Conservation (phyloP, 2,113 vertebrate genomes). For the Anoura caudifer region DNA sequence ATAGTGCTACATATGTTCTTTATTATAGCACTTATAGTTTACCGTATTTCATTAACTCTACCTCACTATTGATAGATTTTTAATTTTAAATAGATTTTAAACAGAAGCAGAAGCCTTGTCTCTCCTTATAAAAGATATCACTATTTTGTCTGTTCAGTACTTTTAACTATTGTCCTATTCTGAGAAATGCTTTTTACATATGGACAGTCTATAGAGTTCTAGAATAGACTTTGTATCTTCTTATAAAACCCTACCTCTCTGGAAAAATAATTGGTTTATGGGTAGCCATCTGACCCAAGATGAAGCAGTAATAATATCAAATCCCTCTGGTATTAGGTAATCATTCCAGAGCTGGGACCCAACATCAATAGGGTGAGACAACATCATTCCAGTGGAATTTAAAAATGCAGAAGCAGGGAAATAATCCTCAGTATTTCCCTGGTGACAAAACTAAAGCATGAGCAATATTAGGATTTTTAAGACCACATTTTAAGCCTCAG, state of each 20-base stretch:
- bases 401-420: background rate
- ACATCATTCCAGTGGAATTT: background rate
- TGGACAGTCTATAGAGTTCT: background rate
- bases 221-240: background rate
- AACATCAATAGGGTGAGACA: background rate
- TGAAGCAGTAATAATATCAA: background rate
- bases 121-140: background rate
- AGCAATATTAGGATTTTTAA: background rate
- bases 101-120: background rate
- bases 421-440: background rate
- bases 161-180: background rate
- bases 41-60: background rate
- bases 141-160: background rate
- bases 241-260: background rate
- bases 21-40: background rate
- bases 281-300: background rate
- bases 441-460: background rate
- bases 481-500: background rate
- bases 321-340: background rate
- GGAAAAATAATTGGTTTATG: background rate
- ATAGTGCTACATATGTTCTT: background rate
- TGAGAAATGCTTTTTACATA: background rate
- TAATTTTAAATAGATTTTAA: too few species aligned
- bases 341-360: background rate
- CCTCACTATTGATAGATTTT: background rate